Percentiles rank a stretch among this genome's conserved stretches.
phyloP scores from a whole-genome alignment of 2,888 invertebrate species.

The Aleiodes alternator region DNA sequence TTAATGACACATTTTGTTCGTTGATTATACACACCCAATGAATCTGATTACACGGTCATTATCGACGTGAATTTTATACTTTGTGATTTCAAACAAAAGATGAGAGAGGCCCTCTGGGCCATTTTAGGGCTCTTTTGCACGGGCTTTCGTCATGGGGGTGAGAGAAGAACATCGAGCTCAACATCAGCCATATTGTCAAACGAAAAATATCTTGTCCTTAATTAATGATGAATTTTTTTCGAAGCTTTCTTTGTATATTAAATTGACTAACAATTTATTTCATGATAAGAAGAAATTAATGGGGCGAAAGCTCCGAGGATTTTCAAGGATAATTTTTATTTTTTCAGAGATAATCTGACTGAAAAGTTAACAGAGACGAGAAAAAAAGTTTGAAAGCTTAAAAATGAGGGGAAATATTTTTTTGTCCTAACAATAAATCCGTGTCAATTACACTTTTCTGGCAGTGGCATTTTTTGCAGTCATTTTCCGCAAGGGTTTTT shows the following conservation, averaged over 20 bases:
- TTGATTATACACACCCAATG: constrained; percentile 56
- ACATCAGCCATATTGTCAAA: not conserved
- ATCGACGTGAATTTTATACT: constrained; percentile 58
- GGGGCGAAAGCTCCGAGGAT: not conserved
- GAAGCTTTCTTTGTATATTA: too few relatives aligned
- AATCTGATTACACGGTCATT: constrained; percentile 62
- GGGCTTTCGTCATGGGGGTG: not conserved
- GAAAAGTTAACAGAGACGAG: not conserved
- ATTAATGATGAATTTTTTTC: too few relatives aligned
- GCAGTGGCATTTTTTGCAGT: constrained; percentile 54
- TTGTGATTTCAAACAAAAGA: constrained; percentile 66
- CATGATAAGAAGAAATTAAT: too few relatives aligned
- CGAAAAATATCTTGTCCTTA: too few relatives aligned
- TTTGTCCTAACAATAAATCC: constrained; percentile 57
- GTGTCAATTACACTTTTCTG: constrained; percentile 63
- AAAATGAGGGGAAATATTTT: constrained; percentile 39
- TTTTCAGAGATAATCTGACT: constrained; percentile 37
- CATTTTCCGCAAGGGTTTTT: constrained; percentile 41
- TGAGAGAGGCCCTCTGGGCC: constrained; percentile 32
- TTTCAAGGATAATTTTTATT: not conserved
- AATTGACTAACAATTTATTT: too few relatives aligned
- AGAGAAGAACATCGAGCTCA: not conserved
- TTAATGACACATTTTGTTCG: constrained; percentile 55
- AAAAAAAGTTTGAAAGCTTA: constrained; percentile 13
- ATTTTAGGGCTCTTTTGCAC: constrained; percentile 8